Base-by-base conservation (phyloP, 2,888 invertebrate genomes). In the Perithous albicinctus region DNA sequence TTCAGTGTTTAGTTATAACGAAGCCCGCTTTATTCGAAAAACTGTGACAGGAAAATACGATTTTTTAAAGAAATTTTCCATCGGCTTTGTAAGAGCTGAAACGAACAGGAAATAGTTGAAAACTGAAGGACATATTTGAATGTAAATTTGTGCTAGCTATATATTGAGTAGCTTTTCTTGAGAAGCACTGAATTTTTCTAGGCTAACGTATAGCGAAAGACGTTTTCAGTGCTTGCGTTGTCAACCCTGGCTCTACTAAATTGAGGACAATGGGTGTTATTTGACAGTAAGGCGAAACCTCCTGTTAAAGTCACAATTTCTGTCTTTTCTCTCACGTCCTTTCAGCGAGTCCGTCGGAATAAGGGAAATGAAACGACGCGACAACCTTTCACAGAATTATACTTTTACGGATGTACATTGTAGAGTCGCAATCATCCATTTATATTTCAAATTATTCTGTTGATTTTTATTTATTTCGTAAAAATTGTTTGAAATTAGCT, bases 181-280 rank as follows among this genome's bases (percentile, higher is more conserved):
- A 15, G 15, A 6, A 15, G 8, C 10, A 8, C n/a, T 10, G 18
- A 54, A 26, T 7, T 18, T 35, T n/a, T 26, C 7, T 3, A 26
- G 26, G 5, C 26, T 35, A 69, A 43, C 15, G 18, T 10, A 2
- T 12, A 38, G 10, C 8, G 10, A 38, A 32, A 59, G 15, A 18
- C 35, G 15, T 20, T 23, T 48, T 20, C 26, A 56, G 29, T n/a
- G 18, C 18, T 59, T 59, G 8, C 2, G 23, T 41, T 29, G 10
- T 41, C 38, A 54, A 41, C 26, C 15, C 41, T 64, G 5, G 2
- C 10, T 26, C 12, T 38, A 23, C 26, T 29, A 54, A 64, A 54
- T 64, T 74, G 20, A 18, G 38, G 54, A 48, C 51, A 15, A 35
- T 10, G 23, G 23, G 26, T 73, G 63, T 54, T 64, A 54, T 29